These are phyloP conservation scores for Myotis pilosus DNA, from an alignment of 2,797 vertebrate genomes.

Conservation along the genomic window DNA sequence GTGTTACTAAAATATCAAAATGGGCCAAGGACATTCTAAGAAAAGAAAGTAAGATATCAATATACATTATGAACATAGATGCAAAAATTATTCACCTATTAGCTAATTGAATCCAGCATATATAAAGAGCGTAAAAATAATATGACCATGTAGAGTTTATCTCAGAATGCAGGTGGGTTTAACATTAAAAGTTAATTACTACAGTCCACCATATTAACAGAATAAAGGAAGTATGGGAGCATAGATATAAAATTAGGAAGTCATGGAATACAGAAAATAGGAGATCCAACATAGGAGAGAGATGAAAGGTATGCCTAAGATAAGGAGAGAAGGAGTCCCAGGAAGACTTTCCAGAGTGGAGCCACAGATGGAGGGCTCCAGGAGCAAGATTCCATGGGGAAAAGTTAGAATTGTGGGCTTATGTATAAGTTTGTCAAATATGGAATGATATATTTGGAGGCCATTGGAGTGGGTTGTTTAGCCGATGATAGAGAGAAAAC, in stretches of 20 bases:
- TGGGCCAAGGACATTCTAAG: not conserved
- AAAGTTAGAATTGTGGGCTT: not conserved
- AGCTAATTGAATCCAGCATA: not conserved
- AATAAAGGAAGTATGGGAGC: not conserved
- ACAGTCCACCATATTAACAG: not conserved
- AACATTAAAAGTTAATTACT: not conserved
- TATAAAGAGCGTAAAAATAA: not conserved
- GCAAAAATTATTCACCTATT: not conserved
- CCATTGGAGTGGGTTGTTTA: not conserved
- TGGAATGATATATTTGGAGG: not conserved
- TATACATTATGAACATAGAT: not conserved
- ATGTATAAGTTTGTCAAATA: not conserved
- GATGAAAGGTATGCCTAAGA: not conserved
- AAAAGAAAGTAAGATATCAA: not conserved
- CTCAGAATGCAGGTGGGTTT: not conserved
- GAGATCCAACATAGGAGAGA: no score
- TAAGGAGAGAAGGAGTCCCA: not conserved
- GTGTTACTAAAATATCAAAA: not conserved
- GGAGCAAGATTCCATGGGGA: not conserved
- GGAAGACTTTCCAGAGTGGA: not conserved
- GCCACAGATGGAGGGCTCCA: not conserved
- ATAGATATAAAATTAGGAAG: not conserved
- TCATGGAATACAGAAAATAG: not conserved
- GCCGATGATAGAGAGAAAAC: not conserved
- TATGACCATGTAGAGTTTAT: not conserved